A percentile compares a stretch with the other conserved stretches of the same genome.
Evolutionary conservation across 2,888 invertebrate species (phyloP).

Genomic region (Tubiluchus corallicola): DNA sequence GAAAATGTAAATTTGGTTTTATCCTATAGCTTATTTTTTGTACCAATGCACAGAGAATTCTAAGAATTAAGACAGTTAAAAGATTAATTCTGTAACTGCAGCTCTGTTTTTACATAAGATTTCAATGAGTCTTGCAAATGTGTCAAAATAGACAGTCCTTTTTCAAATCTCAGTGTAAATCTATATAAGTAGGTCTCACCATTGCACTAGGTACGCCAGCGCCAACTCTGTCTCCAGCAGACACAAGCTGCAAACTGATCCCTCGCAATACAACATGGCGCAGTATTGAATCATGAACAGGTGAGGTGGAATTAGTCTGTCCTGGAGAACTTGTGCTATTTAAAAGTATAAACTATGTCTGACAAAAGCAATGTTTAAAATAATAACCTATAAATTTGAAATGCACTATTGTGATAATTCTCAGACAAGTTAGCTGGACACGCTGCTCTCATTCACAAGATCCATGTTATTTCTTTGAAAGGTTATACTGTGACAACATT

Average conservation of each 20-base stretch:
- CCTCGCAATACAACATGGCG: constrained; percentile 64
- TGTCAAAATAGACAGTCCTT: not conserved
- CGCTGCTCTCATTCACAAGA: too few species aligned
- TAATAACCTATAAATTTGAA: too few species aligned
- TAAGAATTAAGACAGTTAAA: not conserved
- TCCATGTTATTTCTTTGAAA: too few species aligned
- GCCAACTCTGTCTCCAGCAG: constrained; percentile 68
- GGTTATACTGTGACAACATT: too few species aligned
- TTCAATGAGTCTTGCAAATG: not conserved
- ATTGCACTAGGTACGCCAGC: constrained; percentile 67
- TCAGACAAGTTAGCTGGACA: too few species aligned
- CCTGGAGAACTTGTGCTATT: too few species aligned
- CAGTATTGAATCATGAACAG: constrained; percentile 36
- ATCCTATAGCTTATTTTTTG: too few species aligned
- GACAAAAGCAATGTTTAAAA: too few species aligned
- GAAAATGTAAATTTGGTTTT: too few species aligned
- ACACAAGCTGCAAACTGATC: constrained; percentile 65
- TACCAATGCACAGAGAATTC: too few species aligned
- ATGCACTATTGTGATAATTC: too few species aligned
- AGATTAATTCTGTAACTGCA: not conserved
- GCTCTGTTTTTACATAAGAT: not conserved
- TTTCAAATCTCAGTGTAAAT: not conserved
- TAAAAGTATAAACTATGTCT: too few species aligned
- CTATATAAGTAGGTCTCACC: constrained; percentile 15
- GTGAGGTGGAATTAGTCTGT: constrained; percentile 16